Conservation (phyloP, 1,140 invertebrate species). For the Mamestra configurata region DNA sequence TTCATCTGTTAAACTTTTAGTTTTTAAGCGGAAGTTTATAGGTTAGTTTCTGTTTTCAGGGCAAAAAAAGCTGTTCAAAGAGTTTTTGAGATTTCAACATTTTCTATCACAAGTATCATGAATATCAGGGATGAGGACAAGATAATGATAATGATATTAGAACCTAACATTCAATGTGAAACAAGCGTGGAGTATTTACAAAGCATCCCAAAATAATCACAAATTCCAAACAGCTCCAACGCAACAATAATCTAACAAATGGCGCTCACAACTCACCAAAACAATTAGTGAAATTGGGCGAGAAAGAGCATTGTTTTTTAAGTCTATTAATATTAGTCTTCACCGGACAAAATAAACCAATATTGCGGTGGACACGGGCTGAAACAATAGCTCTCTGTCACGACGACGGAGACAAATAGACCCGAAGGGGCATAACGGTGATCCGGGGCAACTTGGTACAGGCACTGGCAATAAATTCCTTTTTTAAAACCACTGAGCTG, state of each 20-base stretch:
- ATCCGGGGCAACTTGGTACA: slow-evolving; percentile 50
- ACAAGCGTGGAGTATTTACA: neutral
- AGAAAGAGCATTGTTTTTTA: slow-evolving; percentile 58
- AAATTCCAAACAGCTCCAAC: neutral
- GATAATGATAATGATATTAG: too few relatives aligned
- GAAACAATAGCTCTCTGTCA: slow-evolving; percentile 80
- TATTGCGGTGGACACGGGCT: slow-evolving; percentile 69
- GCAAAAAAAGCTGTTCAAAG: too few relatives aligned
- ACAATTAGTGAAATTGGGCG: slow-evolving; percentile 40
- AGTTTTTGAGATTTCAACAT: too few relatives aligned
- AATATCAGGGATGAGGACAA: too few relatives aligned
- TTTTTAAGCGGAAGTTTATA: too few relatives aligned
- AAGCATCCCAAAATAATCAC: neutral
- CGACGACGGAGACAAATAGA: slow-evolving; percentile 75
- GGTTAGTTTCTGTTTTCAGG: too few relatives aligned
- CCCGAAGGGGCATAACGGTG: slow-evolving; percentile 63
- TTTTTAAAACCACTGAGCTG: slow-evolving; percentile 50
- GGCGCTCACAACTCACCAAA: slow-evolving; percentile 34
- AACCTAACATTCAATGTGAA: neutral
- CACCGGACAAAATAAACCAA: slow-evolving; percentile 68
- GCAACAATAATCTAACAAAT: slow-evolving; percentile 41
- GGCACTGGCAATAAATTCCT: slow-evolving; percentile 59
- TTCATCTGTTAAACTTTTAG: too few relatives aligned
- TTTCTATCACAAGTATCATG: too few relatives aligned
- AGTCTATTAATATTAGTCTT: slow-evolving; percentile 67